A percentile compares a stretch with the other conserved stretches of the same genome.
phyloP scores from a whole-genome alignment of 2,797 vertebrate species.

The Acipenser ruthenus region DNA sequence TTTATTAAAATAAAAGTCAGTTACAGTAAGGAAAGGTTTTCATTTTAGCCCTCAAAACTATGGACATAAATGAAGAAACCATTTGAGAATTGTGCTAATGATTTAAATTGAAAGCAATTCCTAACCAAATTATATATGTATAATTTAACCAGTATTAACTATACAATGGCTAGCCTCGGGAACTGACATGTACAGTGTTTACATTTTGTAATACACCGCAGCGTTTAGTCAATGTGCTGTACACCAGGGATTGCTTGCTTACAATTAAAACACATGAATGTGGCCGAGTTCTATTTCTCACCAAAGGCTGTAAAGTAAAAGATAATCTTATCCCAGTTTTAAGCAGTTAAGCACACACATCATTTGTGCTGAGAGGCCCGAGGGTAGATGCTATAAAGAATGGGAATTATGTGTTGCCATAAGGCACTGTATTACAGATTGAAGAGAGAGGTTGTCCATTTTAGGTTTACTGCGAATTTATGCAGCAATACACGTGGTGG shows the following conservation, averaged over 20 bases:
- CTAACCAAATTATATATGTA: background rate
- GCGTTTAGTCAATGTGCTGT: too few relatives aligned
- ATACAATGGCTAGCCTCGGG: too few relatives aligned
- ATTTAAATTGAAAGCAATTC: background rate
- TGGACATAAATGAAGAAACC: background rate
- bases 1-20: background rate
- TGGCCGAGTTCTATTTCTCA: background rate
- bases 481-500: too few relatives aligned
- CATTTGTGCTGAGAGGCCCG: background rate
- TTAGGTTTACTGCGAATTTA: too few relatives aligned
- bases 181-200: too few relatives aligned
- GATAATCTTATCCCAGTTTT: background rate
- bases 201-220: too few relatives aligned
- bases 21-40: conserved; percentile 3
- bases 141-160: too few relatives aligned
- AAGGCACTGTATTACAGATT: background rate
- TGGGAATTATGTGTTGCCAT: background rate
- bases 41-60: background rate
- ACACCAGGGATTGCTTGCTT: too few relatives aligned
- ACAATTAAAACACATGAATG: background rate
- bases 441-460: background rate
- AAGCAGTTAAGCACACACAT: background rate
- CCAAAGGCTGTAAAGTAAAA: background rate
- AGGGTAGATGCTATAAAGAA: background rate
- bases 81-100: background rate